Percentiles rank a stretch among this genome's conserved stretches.
phyloP scores from a whole-genome alignment of 1,140 invertebrate genomes.

The Elymnias hypermnestra region DNA sequence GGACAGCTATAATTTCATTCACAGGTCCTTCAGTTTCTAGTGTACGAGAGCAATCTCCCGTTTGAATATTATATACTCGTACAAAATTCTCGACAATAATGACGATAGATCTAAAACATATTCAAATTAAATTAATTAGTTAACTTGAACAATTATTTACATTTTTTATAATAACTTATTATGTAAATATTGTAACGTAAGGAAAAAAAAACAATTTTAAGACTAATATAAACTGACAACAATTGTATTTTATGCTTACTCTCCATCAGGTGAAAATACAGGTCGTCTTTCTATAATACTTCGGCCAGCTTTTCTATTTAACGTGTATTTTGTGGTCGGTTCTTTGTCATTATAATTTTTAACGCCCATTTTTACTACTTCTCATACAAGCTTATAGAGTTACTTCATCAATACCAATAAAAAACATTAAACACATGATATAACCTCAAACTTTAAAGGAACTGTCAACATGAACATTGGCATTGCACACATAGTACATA shows the following conservation, averaged over 20 bases:
- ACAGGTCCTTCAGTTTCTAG: constrained; percentile 48
- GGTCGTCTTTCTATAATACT: constrained; percentile 68
- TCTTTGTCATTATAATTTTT: constrained; percentile 27
- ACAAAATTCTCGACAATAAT: constrained; percentile 62
- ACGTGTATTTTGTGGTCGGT: constrained; percentile 40
- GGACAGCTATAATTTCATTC: constrained; percentile 39
- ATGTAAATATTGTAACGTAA: too few relatives aligned
- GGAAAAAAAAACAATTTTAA: too few relatives aligned
- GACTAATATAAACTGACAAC: not conserved
- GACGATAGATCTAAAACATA: constrained; percentile 58
- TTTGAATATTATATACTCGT: constrained; percentile 62
- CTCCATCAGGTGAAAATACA: constrained; percentile 66
- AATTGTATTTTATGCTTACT: constrained; percentile 40
- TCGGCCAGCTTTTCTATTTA: constrained; percentile 63
- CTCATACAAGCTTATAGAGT: not conserved
- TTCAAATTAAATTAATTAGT: too few relatives aligned
- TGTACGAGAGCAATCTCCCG: constrained; percentile 53
- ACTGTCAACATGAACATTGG: not conserved
- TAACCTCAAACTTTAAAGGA: constrained; percentile 43
- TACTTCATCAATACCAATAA: not conserved
- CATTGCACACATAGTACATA: not conserved
- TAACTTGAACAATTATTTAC: too few relatives aligned
- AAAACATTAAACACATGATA: constrained; percentile 28
- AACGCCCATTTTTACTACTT: constrained; percentile 44
- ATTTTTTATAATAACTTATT: too few relatives aligned